Conservation (phyloP, 2,113 vertebrate genomes). For the Holacanthus passer region DNA sequence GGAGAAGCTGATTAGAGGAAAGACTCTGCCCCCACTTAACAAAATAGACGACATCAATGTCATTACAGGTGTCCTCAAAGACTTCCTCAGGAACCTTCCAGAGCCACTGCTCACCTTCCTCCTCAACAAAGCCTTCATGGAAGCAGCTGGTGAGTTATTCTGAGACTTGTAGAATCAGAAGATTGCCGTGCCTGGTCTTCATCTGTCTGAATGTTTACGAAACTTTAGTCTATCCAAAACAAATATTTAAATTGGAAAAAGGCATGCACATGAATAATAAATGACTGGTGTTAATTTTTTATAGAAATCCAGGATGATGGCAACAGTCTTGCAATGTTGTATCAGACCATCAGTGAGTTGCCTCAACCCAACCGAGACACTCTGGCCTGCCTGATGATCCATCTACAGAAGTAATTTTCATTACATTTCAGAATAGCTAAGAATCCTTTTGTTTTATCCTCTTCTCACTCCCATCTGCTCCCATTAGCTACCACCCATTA, state of each 20-base stretch:
- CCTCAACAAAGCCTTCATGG: constrained; percentile 92
- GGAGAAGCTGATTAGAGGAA: constrained; percentile 89
- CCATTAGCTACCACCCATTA: neutral
- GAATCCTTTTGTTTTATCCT: neutral
- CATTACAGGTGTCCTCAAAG: constrained; percentile 91
- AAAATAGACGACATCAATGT: constrained; percentile 93
- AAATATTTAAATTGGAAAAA: neutral
- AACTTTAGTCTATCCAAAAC: constrained; percentile 10
- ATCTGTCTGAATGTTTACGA: neutral
- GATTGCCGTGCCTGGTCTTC: neutral
- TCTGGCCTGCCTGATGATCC: constrained; percentile 93
- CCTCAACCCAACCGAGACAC: constrained; percentile 94
- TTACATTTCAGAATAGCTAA: constrained; percentile 9
- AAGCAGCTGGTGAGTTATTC: constrained; percentile 88
- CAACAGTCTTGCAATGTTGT: constrained; percentile 91
- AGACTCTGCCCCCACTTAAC: constrained; percentile 87
- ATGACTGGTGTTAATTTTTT: constrained; percentile 18
- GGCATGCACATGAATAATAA: neutral
- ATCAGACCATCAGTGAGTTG: constrained; percentile 89
- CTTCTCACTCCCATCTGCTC: neutral
- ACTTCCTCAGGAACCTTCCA: constrained; percentile 92
- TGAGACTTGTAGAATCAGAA: neutral
- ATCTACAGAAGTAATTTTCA: constrained; percentile 89
- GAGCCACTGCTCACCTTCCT: constrained; percentile 93
- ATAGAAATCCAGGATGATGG: constrained; percentile 92